Evolutionary conservation across 2,797 vertebrate species (phyloP).

Genomic region (Centroberyx gerrardi): DNA sequence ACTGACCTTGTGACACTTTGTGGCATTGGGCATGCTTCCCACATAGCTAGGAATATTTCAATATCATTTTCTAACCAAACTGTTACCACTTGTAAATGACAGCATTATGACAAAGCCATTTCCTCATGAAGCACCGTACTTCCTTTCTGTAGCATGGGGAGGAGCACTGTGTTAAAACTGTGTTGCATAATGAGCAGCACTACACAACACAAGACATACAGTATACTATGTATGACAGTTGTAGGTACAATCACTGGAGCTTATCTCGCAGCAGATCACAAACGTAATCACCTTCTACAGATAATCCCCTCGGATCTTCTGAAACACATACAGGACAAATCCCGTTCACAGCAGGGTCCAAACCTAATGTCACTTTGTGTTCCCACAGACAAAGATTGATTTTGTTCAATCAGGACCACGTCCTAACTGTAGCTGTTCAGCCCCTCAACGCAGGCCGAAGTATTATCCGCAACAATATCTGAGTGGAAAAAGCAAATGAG

Average conservation of each 20-base stretch:
- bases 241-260: not conserved
- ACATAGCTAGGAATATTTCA: not conserved
- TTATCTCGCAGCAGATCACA: constrained; percentile 48
- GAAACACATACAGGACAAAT: constrained; percentile 31
- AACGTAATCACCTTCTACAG: constrained; percentile 39
- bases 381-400: not conserved
- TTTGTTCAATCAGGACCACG: not conserved
- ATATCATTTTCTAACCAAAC: constrained; percentile 3
- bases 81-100: not conserved
- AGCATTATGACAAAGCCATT: not conserved
- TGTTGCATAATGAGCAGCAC: not conserved
- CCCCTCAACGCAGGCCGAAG: not conserved
- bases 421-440: not conserved
- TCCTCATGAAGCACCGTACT: not conserved
- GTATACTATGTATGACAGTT: not conserved
- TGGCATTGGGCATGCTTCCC: not conserved
- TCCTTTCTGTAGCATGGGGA: not conserved
- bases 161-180: not conserved
- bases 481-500: constrained; percentile 8
- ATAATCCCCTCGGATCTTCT: constrained; percentile 40
- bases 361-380: not conserved
- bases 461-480: constrained; percentile 1
- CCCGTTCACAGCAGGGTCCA: constrained; percentile 7
- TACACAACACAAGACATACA: constrained; percentile 12
- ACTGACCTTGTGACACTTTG: not conserved